Percentiles rank a stretch among this genome's conserved stretches.
These are phyloP conservation scores for Regulus satrapa DNA, from an alignment of 2,113 vertebrate species.

Conservation along the genomic window DNA sequence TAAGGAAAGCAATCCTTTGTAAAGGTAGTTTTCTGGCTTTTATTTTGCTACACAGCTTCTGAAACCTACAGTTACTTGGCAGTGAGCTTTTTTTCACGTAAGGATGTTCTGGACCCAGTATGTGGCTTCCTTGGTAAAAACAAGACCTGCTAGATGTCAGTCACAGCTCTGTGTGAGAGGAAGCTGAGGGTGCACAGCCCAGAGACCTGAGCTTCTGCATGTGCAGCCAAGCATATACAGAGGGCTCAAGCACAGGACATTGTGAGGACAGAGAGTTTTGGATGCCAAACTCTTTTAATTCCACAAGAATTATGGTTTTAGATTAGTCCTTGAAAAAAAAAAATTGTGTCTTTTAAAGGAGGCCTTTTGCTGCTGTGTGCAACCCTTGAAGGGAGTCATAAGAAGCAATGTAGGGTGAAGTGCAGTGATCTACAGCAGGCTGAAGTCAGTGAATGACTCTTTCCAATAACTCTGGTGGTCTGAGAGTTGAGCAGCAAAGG, in stretches of 20 bases:
- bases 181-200: neutral
- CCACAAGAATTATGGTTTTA: neutral
- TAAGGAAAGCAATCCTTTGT: constrained; percentile 9
- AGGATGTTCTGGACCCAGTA: neutral
- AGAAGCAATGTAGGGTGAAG: neutral
- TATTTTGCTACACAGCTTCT: neutral
- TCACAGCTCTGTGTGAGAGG: neutral
- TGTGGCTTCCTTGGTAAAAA: neutral
- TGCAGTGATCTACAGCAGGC: neutral
- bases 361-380: neutral
- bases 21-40: neutral
- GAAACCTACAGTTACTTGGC: neutral
- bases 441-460: neutral
- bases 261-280: neutral
- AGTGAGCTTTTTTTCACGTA: neutral
- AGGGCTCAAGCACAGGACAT: neutral
- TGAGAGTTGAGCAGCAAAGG: neutral
- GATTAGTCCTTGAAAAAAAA: neutral
- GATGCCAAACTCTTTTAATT: neutral
- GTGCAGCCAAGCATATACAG: neutral
- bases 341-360: neutral
- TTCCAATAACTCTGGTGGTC: neutral
- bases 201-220: neutral
- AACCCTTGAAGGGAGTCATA: neutral
- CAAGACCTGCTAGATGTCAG: neutral